A percentile compares a stretch with the other conserved stretches of the same genome.
These are phyloP conservation scores for Pseudomyrmex concolor DNA, from an alignment of 1,140 invertebrate species.

Conservation along the genomic window DNA sequence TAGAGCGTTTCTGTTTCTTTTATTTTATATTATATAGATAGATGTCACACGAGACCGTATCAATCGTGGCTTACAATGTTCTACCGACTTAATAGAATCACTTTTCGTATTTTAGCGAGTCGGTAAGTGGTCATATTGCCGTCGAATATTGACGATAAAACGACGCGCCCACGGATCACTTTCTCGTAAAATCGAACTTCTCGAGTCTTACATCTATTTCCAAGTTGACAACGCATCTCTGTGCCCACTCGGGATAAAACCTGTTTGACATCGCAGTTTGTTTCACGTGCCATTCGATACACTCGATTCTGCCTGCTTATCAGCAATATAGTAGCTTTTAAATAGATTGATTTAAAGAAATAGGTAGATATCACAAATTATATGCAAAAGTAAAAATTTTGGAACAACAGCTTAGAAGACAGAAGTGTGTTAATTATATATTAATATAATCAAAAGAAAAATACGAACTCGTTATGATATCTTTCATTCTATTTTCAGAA, in stretches of 20 bases:
- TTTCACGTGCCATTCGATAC: conserved; percentile 31
- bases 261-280: conserved; percentile 46
- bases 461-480: not conserved
- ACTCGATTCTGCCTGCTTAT: conserved; percentile 51
- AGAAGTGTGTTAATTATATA: not conserved
- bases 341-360: no score
- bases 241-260: conserved; percentile 11
- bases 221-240: conserved; percentile 30
- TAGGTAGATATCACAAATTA: no score
- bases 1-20: no score
- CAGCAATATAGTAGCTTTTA: conserved; percentile 5
- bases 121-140: conserved; percentile 74
- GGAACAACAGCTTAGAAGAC: not conserved
- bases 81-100: conserved; percentile 37
- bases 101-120: conserved; percentile 55
- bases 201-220: conserved; percentile 42
- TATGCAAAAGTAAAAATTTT: not conserved
- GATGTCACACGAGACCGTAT: not conserved
- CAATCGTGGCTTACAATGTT: conserved; percentile 28
- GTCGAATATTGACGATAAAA: conserved; percentile 74
- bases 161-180: conserved; percentile 64
- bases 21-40: not conserved
- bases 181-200: conserved; percentile 73
- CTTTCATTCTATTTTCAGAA: not conserved
- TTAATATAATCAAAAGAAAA: not conserved